Percentiles rank a stretch among this genome's conserved stretches.
phyloP scores from a whole-genome alignment of 2,888 invertebrate genomes.

The Drosophila vallismaia region DNA sequence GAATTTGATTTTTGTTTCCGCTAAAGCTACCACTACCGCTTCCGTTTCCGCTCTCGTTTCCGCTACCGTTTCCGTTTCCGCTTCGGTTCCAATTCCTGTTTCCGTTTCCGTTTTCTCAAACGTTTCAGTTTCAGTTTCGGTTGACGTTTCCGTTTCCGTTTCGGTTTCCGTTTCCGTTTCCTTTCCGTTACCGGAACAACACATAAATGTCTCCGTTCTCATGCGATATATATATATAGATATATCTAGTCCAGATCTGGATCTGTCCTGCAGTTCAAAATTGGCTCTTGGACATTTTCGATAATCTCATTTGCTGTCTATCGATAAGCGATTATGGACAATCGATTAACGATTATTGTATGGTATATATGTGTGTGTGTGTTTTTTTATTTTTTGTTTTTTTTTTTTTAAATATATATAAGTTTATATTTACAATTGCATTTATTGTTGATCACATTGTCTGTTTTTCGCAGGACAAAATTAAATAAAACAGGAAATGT shows the following conservation, averaged over 20 bases:
- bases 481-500: not conserved
- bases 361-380: too few relatives aligned
- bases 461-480: not conserved
- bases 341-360: not conserved
- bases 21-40: slow-evolving; percentile 10
- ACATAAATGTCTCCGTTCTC: slow-evolving; percentile 13
- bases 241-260: slow-evolving; percentile 22
- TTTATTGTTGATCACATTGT: slow-evolving; percentile 46
- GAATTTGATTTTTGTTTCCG: not conserved
- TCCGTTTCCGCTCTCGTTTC: slow-evolving; percentile 20
- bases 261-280: slow-evolving; percentile 7
- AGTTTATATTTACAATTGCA: slow-evolving; percentile 25
- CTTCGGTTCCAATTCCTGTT: not conserved
- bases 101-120: slow-evolving; percentile 1
- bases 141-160: slow-evolving; percentile 1
- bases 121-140: slow-evolving; percentile 14
- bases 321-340: not conserved
- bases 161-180: slow-evolving; percentile 6
- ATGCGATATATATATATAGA: slow-evolving; percentile 20
- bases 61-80: slow-evolving; percentile 9
- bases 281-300: slow-evolving; percentile 1
- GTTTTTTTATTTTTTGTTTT: too few relatives aligned
- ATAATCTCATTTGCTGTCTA: not conserved
- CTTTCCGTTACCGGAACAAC: slow-evolving; percentile 9
- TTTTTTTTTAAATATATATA: not conserved